Conservation (phyloP, 2,888 invertebrate species). For the Bimastos eiseni region DNA sequence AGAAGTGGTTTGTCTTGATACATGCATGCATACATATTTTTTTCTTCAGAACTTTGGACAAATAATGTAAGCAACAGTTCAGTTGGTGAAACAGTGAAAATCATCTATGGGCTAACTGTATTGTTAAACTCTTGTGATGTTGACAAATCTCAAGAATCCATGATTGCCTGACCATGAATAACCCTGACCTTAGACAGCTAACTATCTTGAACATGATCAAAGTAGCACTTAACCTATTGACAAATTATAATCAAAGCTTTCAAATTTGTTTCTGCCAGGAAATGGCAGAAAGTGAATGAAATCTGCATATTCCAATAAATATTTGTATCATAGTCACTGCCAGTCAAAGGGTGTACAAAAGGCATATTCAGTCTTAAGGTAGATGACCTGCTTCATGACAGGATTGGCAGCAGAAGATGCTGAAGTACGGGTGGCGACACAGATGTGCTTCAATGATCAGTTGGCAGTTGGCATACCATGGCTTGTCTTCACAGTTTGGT, state of each 20-base stretch:
- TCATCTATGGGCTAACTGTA: neutral
- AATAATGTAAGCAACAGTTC: neutral
- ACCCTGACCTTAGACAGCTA: no score
- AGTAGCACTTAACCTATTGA: neutral
- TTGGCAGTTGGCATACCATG: slow-evolving; percentile 84
- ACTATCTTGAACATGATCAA: neutral
- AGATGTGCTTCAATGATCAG: slow-evolving; percentile 82
- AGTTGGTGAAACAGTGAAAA: neutral
- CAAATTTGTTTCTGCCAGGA: neutral
- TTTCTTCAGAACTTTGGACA: neutral
- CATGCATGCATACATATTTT: neutral
- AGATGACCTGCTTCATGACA: slow-evolving; percentile 78
- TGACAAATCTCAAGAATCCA: neutral
- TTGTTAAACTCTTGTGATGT: neutral
- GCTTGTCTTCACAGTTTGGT: slow-evolving; percentile 82
- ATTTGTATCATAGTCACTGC: neutral
- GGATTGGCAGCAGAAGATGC: slow-evolving; percentile 87
- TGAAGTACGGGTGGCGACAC: slow-evolving; percentile 78
- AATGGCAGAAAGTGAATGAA: neutral
- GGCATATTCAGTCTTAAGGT: slow-evolving; percentile 7
- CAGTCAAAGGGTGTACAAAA: neutral
- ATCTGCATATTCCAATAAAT: neutral
- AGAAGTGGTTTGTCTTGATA: neutral
- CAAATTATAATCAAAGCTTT: neutral
- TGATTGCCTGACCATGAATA: neutral